Conservation (phyloP, 2,888 invertebrate genomes). For the Danaus chrysippus region DNA sequence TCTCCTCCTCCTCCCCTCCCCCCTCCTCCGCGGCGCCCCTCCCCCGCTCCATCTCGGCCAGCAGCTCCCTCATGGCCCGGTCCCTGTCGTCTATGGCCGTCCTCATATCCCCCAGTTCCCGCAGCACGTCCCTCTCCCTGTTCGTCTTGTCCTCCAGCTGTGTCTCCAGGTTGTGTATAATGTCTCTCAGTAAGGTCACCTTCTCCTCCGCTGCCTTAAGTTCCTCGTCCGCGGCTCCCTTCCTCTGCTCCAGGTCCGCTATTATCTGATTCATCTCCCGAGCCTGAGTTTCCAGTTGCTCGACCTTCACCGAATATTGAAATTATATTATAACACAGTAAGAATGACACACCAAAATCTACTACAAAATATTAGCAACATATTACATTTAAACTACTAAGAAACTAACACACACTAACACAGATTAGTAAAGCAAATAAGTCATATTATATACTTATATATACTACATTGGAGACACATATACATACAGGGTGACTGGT, state of each 20-base stretch:
- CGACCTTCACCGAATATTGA: conserved; percentile 78
- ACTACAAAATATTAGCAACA: no score
- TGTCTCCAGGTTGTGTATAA: conserved; percentile 86
- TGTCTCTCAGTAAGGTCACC: conserved; percentile 85
- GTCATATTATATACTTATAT: no score
- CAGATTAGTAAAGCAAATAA: no score
- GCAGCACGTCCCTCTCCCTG: conserved; percentile 80
- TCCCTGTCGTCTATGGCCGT: conserved; percentile 77
- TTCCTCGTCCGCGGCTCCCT: conserved; percentile 83
- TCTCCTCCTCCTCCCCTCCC: conserved; percentile 33
- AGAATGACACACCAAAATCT: no score
- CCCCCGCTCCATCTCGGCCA: conserved; percentile 69
- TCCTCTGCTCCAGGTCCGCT: conserved; percentile 79
- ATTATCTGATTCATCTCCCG: conserved; percentile 83
- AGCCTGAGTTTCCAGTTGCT: conserved; percentile 87
- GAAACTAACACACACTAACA: no score
- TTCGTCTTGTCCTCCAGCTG: conserved; percentile 84
- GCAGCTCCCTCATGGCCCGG: conserved; percentile 74
- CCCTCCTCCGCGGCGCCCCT: conserved; percentile 63
- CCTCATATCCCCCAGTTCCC: conserved; percentile 79
- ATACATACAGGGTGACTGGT: no score
- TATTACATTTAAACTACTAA: no score
- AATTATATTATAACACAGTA: neutral
- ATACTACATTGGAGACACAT: no score
- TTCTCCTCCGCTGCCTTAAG: conserved; percentile 87